Evolutionary conservation across 1,140 invertebrate genomes (phyloP), one percentile per base, ranked within the genome.

Genomic region (Subanguina moxae): DNA sequence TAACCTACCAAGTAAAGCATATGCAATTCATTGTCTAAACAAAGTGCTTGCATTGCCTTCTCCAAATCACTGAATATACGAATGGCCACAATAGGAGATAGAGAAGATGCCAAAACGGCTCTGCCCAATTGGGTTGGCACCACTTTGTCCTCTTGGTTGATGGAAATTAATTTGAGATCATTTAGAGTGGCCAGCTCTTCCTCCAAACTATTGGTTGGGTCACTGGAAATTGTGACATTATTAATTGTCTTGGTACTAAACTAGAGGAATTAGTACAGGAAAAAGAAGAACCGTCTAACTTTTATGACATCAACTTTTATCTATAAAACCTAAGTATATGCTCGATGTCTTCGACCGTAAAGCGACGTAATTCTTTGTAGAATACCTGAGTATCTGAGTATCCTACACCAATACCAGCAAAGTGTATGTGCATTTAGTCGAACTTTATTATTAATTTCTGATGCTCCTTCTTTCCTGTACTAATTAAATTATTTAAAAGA

Each of bases 11-110:
- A 85, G 84, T 97, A 97, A 57, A 97, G 88, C 38, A 97, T 87
- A 84, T 98, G 95, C 0, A 98, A 86, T 80, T 98, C 94, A 74
- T 89, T 92, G 79, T 96, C 92, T 9, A 98, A 84, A 0, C 93
- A 92, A 83, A 98, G 90, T 77, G 89, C 90, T 76, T 89, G 88
- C 48, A 92, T 85, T 0, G 94, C 92, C 83, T 89, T 90, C 80
- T 93, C 88, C n/a, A 97, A 82, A 83, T 97, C 94, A 75, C 88
- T 88, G 78, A 96, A 91, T 21, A 97, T 86, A 32, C 88, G 86
- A 1, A 95, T 84, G 1, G 91, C 92, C 82, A 97, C 92, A 82
- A 90, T 90, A 0, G 94, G 94, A 19, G 92, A 89, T 82, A 97
- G 87, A 0, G 92, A 91, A 0, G 94, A 94, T 57, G 91, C 89